Evolutionary conservation across 2,888 invertebrate species (phyloP), one percentile per base, ranked within the genome.

Genomic region (Meganola albula): DNA sequence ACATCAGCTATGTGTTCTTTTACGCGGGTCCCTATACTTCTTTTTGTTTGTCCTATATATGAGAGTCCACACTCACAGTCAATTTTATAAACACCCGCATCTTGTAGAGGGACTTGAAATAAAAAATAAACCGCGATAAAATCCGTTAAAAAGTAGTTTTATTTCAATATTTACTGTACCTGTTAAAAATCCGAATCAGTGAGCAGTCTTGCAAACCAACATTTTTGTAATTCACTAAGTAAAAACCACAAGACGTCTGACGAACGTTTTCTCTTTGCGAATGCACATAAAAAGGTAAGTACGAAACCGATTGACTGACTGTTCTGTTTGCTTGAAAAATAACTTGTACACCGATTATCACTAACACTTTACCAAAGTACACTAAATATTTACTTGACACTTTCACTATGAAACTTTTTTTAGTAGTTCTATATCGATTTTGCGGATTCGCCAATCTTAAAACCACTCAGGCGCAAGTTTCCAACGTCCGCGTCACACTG

Each of bases 361-460:
- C 44, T 27, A 47, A 53, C 48, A 57, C 54, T 51, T 37, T 36
- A 48, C 51, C 63, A 63, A 47, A 53, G n/a, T 64, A 20, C 20
- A 20, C 20, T 20, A 60, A 62, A 54, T 51, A 60, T 61, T n/a
- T n/a, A n/a, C 51, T 56, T 58, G 53, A 53, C 74, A 79, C 80
- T 80, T 78, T 79, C 78, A 80, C 79, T 79, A 41, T 35, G 53
- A 59, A 64, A 59, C 64, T n/a, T n/a, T n/a, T n/a, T n/a, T n/a
- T n/a, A n/a, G n/a, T n/a, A 68, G 73, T 71, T 70, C 74, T 74
- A 58, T 66, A 44, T 73, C 74, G 75, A 65, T 69, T 72, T 67
- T 49, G 42, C 40, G 38, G 42, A 33, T 41, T 44, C 22, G 10
- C 52, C 53, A 70, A 73, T 58, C 72, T 66, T 65, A 74, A 64